Conservation (phyloP, 2,797 vertebrate genomes). For the Rhinella marina region DNA sequence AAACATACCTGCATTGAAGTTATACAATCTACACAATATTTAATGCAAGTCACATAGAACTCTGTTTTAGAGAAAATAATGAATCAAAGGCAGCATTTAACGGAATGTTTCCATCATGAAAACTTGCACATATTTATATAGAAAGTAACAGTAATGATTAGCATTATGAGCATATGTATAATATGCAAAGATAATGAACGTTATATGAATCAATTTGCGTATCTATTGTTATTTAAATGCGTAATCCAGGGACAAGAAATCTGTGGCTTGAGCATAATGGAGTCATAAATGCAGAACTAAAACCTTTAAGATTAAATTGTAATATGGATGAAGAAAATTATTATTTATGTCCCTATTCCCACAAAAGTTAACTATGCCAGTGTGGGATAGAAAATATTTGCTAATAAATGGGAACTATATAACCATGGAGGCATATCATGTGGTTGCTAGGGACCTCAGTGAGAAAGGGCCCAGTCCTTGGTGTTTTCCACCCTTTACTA, state of each 20-base stretch:
- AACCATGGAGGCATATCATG: background rate
- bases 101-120: constrained; percentile 1
- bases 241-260: constrained; percentile 12
- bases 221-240: background rate
- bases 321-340: background rate
- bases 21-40: constrained; percentile 68
- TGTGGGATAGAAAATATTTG: background rate
- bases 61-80: constrained; percentile 3
- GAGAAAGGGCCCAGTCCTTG: background rate
- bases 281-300: background rate
- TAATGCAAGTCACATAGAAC: constrained; percentile 65
- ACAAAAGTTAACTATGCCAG: background rate
- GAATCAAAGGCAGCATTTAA: constrained; percentile 26
- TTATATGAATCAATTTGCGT: background rate
- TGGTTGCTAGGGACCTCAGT: background rate
- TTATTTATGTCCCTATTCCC: background rate
- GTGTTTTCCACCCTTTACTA: background rate
- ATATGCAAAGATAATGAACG: constrained; percentile 29
- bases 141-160: constrained; percentile 9
- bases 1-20: constrained; percentile 72
- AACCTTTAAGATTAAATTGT: background rate
- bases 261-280: constrained; percentile 30
- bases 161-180: constrained; percentile 23
- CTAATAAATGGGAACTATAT: background rate
- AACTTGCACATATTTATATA: constrained; percentile 12